Evolutionary conservation across 2,888 invertebrate genomes (phyloP).

Genomic region (Stratiomys singularior): DNA sequence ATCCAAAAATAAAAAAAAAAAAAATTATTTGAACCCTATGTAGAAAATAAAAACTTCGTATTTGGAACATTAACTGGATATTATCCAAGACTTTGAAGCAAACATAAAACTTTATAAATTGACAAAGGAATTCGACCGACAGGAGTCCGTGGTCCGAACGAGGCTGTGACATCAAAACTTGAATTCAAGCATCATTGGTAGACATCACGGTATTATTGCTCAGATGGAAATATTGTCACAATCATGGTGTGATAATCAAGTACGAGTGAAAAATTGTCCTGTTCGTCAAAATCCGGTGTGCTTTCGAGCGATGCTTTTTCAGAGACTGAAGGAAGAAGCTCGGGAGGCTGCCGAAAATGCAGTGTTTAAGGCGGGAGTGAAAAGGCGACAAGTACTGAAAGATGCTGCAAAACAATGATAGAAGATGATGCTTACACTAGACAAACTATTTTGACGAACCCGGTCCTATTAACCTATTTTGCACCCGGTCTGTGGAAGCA

Average conservation of each 20-base stretch:
- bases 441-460: background rate
- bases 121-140: no score
- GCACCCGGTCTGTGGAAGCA: no score
- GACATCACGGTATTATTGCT: slow-evolving; percentile 27
- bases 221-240: slow-evolving; percentile 27
- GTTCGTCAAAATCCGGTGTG: background rate
- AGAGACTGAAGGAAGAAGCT: slow-evolving; percentile 34
- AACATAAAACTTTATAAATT: no score
- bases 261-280: slow-evolving; percentile 42
- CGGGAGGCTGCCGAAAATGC: slow-evolving; percentile 17
- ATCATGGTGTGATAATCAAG: slow-evolving; percentile 44
- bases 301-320: slow-evolving; percentile 24
- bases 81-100: no score
- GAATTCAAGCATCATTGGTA: slow-evolving; percentile 8
- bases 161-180: background rate
- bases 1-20: no score
- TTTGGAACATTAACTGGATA: no score
- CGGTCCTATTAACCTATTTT: no score
- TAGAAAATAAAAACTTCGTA: no score
- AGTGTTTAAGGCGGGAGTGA: slow-evolving; percentile 33
- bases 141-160: background rate
- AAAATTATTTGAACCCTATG: no score
- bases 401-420: slow-evolving; percentile 4
- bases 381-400: slow-evolving; percentile 26
- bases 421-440: background rate